Evolutionary conservation across 35 echinoderm and acorn worm genomes (phyloP).

Genomic region (Anneissia japonica): DNA sequence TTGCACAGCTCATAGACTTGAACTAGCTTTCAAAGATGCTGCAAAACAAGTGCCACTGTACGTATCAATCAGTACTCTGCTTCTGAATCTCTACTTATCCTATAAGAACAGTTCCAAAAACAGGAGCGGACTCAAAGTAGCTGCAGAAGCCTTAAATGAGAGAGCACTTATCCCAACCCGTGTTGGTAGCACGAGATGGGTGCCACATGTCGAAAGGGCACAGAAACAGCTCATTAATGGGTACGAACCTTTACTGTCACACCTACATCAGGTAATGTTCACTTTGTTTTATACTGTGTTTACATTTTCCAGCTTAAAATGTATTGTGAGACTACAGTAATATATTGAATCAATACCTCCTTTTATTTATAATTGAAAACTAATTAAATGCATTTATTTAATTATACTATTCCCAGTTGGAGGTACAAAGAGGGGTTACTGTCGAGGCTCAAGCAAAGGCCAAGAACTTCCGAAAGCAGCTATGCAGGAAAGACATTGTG

Average conservation of each 20-base stretch:
- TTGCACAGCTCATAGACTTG: slow-evolving; percentile 12
- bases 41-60: neutral
- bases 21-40: slow-evolving; percentile 3
- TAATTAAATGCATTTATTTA: neutral
- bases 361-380: neutral
- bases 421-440: slow-evolving; percentile 1
- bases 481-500: slow-evolving; percentile 26
- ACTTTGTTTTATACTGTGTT: neutral
- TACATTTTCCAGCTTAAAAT: neutral
- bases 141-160: slow-evolving; percentile 11
- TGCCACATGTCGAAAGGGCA: slow-evolving; percentile 46
- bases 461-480: slow-evolving; percentile 15
- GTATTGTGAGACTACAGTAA: neutral
- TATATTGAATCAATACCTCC: neutral
- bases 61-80: slow-evolving; percentile 2
- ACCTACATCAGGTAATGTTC: slow-evolving; percentile 36
- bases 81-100: slow-evolving; percentile 41
- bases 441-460: slow-evolving; percentile 28
- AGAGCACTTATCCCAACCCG: slow-evolving; percentile 30
- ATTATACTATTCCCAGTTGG: neutral
- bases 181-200: slow-evolving; percentile 37
- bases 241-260: slow-evolving; percentile 24
- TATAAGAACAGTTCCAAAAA: slow-evolving; percentile 56
- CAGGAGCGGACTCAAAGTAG: slow-evolving; percentile 45
- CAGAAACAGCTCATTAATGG: slow-evolving; percentile 11